Evolutionary conservation across 1,140 invertebrate species (phyloP).

Genomic region (Alviniconcha marisindica): DNA sequence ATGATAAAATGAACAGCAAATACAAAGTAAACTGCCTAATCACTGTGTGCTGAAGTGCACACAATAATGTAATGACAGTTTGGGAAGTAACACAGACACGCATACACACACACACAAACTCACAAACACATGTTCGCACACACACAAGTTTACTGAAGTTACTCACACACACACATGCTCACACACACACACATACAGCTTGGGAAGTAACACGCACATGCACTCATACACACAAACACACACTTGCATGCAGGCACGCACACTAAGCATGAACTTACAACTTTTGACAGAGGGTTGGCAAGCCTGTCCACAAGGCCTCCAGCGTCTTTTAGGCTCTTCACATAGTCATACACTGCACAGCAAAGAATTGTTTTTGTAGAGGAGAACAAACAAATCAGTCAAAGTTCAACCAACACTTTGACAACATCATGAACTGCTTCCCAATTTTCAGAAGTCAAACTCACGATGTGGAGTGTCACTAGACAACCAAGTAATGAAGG

Average conservation of each 20-base stretch:
- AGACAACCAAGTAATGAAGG: no score
- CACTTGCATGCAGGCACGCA: neutral
- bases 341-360: slow-evolving; percentile 83
- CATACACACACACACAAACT: neutral
- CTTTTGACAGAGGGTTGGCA: slow-evolving; percentile 60
- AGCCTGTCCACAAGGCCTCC: slow-evolving; percentile 88
- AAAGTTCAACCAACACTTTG: no score
- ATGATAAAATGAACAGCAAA: neutral
- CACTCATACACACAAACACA: neutral
- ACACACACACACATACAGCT: neutral
- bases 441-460: no score
- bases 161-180: neutral
- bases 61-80: neutral
- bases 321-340: slow-evolving; percentile 82
- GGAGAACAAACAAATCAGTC: no score
- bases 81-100: neutral
- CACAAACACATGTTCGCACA: neutral
- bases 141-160: neutral
- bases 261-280: slow-evolving; percentile 1
- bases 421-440: no score
- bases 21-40: neutral
- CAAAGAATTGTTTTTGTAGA: no score
- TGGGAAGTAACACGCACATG: no score
- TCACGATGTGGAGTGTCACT: no score
- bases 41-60: neutral